phyloP scores from a whole-genome alignment of 2,888 invertebrate genomes.

The Allophyes oxyacanthae region DNA sequence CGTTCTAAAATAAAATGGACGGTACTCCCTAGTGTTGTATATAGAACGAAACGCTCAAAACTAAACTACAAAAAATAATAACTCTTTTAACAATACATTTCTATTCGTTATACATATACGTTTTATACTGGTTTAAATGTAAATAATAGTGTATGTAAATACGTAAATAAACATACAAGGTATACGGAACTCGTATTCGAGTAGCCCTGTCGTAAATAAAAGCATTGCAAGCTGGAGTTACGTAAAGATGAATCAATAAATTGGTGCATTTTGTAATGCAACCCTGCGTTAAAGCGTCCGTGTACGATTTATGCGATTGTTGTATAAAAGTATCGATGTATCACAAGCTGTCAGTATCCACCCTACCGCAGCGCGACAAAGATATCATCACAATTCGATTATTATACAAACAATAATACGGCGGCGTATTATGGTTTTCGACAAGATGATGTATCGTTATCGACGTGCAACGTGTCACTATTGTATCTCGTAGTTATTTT shows the following conservation, averaged over 20 bases:
- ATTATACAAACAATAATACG: too few species aligned
- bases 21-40: conserved; percentile 51
- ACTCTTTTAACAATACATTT: conserved; percentile 45
- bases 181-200: conserved; percentile 38
- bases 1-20: conserved; percentile 58
- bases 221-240: conserved; percentile 43
- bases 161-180: conserved; percentile 33
- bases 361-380: too few species aligned
- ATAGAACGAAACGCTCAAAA: conserved; percentile 45
- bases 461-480: too few species aligned
- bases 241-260: conserved; percentile 12
- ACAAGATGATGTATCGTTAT: too few species aligned
- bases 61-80: conserved; percentile 53
- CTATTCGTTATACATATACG: conserved; percentile 24
- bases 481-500: too few species aligned
- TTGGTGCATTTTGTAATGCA: conserved; percentile 29
- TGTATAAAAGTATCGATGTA: too few species aligned
- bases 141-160: conserved; percentile 37
- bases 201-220: conserved; percentile 40
- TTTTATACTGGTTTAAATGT: conserved; percentile 39
- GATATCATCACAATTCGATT: too few species aligned
- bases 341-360: too few species aligned
- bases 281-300: conserved; percentile 26
- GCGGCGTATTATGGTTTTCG: too few species aligned
- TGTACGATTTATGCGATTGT: conserved; percentile 2